Percentiles rank a stretch among this genome's conserved stretches.
phyloP scores from a whole-genome alignment of 2,888 invertebrate genomes.

The Deladenus siricidicola region DNA sequence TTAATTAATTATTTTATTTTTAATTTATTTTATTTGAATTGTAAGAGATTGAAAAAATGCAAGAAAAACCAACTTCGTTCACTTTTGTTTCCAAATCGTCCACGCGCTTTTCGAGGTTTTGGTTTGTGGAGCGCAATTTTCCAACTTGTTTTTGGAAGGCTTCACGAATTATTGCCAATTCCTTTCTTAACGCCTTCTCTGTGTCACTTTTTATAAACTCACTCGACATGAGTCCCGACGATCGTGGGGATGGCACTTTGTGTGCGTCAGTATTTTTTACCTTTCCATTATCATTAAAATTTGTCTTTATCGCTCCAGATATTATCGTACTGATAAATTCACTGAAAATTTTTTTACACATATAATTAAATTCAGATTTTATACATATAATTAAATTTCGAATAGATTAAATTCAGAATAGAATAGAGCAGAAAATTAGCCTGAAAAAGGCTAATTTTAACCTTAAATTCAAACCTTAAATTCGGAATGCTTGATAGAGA shows the following conservation, averaged over 20 bases:
- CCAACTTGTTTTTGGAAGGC: slow-evolving; percentile 26
- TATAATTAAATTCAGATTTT: too few species aligned
- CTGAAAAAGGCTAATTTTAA: too few species aligned
- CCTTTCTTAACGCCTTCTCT: background rate
- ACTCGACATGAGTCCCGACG: background rate
- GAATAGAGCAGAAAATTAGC: too few species aligned
- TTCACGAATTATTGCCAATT: slow-evolving; percentile 22
- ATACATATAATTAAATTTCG: too few species aligned
- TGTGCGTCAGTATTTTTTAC: too few species aligned
- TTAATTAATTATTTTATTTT: background rate
- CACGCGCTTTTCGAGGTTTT: slow-evolving; percentile 15
- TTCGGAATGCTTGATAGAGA: too few species aligned
- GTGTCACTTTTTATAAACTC: background rate
- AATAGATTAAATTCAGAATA: too few species aligned
- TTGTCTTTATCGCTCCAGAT: too few species aligned
- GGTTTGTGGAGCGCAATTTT: slow-evolving; percentile 12
- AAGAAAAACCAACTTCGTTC: background rate
- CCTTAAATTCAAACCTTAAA: too few species aligned
- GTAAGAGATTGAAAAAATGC: background rate
- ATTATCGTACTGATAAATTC: background rate
- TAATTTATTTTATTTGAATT: background rate
- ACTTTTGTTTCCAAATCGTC: slow-evolving; percentile 9
- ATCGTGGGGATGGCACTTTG: background rate
- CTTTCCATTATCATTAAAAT: too few species aligned
- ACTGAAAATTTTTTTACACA: too few species aligned